Base-by-base conservation (phyloP, 2,888 invertebrate species). In the Scaeva pyrastri region DNA sequence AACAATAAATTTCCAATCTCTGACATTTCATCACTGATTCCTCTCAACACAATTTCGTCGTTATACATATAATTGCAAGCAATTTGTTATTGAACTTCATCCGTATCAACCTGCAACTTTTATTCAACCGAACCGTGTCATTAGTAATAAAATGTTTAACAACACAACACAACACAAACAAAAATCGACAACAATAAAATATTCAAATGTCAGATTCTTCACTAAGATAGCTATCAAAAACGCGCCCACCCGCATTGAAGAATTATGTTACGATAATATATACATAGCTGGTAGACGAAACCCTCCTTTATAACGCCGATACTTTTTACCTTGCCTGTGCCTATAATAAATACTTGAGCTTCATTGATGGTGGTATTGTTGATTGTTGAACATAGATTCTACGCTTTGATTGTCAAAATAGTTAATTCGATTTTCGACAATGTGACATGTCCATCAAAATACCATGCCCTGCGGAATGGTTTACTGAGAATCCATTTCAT, bases 201-300 rank as follows among this genome's bases (percentile, higher is more conserved):
- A 26, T 55, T 55, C 19, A 79, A 79, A 79, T 66, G 78, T 72
- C 78, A 72, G 78, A 78, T 78, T 48, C 72, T 50, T 66, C 19
- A 52, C 52, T 3, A 19, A 26, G 64, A 77, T 58, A 79, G 45
- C 60, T 31, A 31, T 31, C 36, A 5, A 2, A 3, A 50, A 16
- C 45, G 68, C 36, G 36, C 21, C 68, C 68, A 2, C 68, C 68
- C 68, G 21, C 43, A 31, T 19, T 8, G n/a, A n/a, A n/a, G n/a
- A n/a, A n/a, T n/a, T n/a, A n/a, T n/a, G n/a, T 10, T 14, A 16
- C 48, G 2, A 11, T 10, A 10, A 3, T 31, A 31, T 16, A 48
- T 4, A 0, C 0, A 45, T 45, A 16, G 0, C 2, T n/a, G n/a
- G n/a, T 12, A 21, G 4, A 4, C 12, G 19, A 11, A 4, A 50